phyloP scores from a whole-genome alignment of 2,797 vertebrate genomes.

The Leptoclinus maculatus region DNA sequence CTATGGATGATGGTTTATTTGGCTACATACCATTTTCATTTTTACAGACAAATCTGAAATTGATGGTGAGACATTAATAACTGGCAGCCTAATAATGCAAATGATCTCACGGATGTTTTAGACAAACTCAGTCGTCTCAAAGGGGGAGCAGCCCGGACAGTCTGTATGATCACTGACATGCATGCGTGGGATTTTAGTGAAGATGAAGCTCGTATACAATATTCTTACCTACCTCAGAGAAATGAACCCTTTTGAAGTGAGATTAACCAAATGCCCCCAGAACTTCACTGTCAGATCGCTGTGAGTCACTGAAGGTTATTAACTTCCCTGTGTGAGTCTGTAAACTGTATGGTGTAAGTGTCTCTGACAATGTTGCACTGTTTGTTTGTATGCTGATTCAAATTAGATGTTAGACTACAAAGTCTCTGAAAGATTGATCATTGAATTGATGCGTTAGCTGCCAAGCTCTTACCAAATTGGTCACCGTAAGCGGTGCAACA shows the following conservation, averaged over 20 bases:
- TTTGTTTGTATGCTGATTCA: neutral
- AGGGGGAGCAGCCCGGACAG: neutral
- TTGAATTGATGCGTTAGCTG: neutral
- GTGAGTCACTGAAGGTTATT: constrained; percentile 1
- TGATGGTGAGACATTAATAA: neutral
- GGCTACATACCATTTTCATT: neutral
- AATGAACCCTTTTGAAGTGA: constrained; percentile 1
- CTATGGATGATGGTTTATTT: neutral
- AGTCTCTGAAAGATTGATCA: neutral
- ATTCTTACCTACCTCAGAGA: neutral
- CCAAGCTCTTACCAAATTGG: neutral
- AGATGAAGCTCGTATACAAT: neutral
- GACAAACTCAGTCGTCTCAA: neutral
- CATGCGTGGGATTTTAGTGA: neutral
- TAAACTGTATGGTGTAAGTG: neutral
- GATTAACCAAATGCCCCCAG: neutral
- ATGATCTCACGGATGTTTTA: neutral
- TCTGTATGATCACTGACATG: neutral
- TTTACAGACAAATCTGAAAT: constrained; percentile 1
- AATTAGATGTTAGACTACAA: neutral
- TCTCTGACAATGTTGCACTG: neutral
- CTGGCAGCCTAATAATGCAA: neutral
- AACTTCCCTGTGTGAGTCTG: neutral
- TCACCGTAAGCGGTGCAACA: neutral
- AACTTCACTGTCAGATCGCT: neutral